Base-by-base conservation (phyloP, 2,113 vertebrate genomes). In the Chaenocephalus aceratus region DNA sequence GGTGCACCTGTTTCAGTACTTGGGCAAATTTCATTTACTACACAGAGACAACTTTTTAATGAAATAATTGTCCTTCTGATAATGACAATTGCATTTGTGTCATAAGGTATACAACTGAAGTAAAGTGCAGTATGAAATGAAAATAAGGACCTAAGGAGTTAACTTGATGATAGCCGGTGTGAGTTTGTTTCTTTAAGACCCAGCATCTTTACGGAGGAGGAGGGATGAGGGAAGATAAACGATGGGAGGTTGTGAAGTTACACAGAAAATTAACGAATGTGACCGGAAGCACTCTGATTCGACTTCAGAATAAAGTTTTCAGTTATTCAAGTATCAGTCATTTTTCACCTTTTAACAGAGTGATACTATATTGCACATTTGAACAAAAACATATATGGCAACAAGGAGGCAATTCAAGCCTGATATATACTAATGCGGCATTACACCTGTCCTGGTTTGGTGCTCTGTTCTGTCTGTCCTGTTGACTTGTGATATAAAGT, bases 111-210 rank as follows among this genome's bases (percentile, higher is more conserved):
- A 16, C 51, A 67, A 51, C 0, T 10, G 2, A 1, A 18, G 0
- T 0, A 16, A 2, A 4, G 4, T 16, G 21, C 2, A 54, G 7
- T 1, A 0, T 16, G 12, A 71, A 8, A 74, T n/a, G 57, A 61
- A 10, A 5, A 7, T 16, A 11, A 59, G 1, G 16, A n/a, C 12
- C 48, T 41, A 16, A 64, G 30, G 15, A 60, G 9, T 5, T 26
- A 0, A 23, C 1, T 8, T 10, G 46, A 1, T 0, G 62, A 41
- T 45, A 36, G 64, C 23, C 45, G 71, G 46, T 7, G 1, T 10
- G 26, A 3, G 14, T 0, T 15, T 85, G 90, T 89, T 81, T 70
- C 93, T 93, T 93, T 93, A 93, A 93, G 90, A 92, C 61, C 67
- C 90, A 89, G 88, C 87, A 90, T 90, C 85, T 89, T 92, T 56